Conservation (phyloP, 2,888 invertebrate species). For the Elmis aenea region DNA sequence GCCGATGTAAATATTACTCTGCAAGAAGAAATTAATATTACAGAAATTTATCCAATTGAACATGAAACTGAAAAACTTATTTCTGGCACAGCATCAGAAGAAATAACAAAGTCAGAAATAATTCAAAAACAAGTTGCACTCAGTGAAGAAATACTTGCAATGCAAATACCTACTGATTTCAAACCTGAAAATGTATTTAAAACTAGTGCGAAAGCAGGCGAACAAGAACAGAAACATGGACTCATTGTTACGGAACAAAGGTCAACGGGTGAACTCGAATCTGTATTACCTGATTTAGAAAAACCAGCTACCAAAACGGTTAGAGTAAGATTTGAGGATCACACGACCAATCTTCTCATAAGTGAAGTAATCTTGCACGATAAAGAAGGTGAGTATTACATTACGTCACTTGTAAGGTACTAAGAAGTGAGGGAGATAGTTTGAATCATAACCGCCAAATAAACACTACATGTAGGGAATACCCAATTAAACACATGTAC, state of each 20-base stretch:
- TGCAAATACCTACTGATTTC: conserved; percentile 28
- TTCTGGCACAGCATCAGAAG: conserved; percentile 45
- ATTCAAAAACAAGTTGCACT: conserved; percentile 46
- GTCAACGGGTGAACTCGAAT: conserved; percentile 48
- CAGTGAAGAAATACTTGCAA: conserved; percentile 41
- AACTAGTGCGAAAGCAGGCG: conserved; percentile 33
- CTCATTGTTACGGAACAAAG: conserved; percentile 49
- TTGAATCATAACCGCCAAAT: too few species aligned
- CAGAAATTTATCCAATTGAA: conserved; percentile 40
- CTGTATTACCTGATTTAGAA: conserved; percentile 42
- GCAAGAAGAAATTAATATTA: conserved; percentile 42
- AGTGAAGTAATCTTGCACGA: conserved; percentile 49
- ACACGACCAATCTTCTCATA: conserved; percentile 44
- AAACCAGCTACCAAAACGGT: conserved; percentile 47
- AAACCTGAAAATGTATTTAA: conserved; percentile 26
- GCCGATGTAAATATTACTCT: conserved; percentile 17
- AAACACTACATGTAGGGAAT: background rate
- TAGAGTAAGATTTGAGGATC: conserved; percentile 40
- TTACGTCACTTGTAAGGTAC: too few species aligned
- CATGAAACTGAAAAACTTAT: conserved; percentile 43
- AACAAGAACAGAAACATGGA: conserved; percentile 41
- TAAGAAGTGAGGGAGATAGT: too few species aligned
- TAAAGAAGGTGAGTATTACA: conserved; percentile 48
- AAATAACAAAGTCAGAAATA: conserved; percentile 45
- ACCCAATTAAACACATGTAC: conserved; percentile 26